Evolutionary conservation across 2,888 invertebrate genomes (phyloP).

Genomic region (Diadegma fenestrale): DNA sequence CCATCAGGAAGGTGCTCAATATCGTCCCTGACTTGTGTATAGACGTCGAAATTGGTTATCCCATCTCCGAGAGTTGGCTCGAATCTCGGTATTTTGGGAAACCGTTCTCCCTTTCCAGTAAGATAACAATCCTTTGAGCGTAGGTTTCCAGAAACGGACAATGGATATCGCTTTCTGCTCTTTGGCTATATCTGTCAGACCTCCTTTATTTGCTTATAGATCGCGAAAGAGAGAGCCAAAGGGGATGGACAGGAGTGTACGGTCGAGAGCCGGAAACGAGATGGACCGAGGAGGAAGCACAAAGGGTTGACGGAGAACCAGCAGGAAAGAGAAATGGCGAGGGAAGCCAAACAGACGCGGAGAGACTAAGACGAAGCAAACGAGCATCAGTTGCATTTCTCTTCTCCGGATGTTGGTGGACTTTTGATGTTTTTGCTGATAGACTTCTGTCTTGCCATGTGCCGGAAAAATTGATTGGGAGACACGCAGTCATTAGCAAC

Average conservation of each 20-base stretch:
- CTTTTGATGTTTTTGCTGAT: slow-evolving; percentile 75
- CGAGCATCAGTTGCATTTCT: slow-evolving; percentile 39
- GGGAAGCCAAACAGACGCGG: slow-evolving; percentile 50
- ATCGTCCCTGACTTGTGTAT: slow-evolving; percentile 68
- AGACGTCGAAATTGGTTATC: slow-evolving; percentile 74
- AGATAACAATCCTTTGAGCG: slow-evolving; percentile 81
- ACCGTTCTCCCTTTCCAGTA: slow-evolving; percentile 69
- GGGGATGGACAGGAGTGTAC: slow-evolving; percentile 37
- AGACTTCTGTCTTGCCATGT: neutral
- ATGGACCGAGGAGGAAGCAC: slow-evolving; percentile 67
- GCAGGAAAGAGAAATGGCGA: slow-evolving; percentile 40
- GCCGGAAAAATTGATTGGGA: slow-evolving; percentile 16
- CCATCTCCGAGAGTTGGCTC: slow-evolving; percentile 62
- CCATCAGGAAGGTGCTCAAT: slow-evolving; percentile 55
- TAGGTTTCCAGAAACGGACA: slow-evolving; percentile 45
- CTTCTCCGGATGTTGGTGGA: slow-evolving; percentile 55
- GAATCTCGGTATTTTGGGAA: slow-evolving; percentile 54
- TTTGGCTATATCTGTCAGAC: slow-evolving; percentile 68
- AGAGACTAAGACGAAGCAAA: slow-evolving; percentile 31
- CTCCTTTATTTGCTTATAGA: slow-evolving; percentile 62
- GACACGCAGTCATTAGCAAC: slow-evolving; percentile 36
- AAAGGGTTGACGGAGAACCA: slow-evolving; percentile 66
- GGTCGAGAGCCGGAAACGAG: slow-evolving; percentile 60
- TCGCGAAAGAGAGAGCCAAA: slow-evolving; percentile 68
- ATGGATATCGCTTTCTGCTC: slow-evolving; percentile 62